A percentile compares a stretch with the other conserved stretches of the same genome.
These are phyloP conservation scores for Bombus turneri DNA, from an alignment of 1,140 invertebrate genomes.

Conservation along the genomic window DNA sequence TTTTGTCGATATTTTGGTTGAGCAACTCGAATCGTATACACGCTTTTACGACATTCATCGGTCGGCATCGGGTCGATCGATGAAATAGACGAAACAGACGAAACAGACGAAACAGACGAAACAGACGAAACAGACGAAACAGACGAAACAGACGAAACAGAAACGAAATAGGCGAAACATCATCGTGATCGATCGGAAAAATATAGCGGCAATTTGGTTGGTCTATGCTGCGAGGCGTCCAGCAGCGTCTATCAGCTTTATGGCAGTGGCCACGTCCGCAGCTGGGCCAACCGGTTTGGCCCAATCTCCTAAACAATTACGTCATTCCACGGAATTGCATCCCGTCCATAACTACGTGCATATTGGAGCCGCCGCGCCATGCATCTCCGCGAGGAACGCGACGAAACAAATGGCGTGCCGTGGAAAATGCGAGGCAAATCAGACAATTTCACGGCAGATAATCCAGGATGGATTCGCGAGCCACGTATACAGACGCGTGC, in stretches of 20 bases:
- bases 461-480: slow-evolving; percentile 71
- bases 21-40: no score
- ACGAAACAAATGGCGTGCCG: slow-evolving; percentile 64
- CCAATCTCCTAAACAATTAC: slow-evolving; percentile 45
- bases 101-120: no score
- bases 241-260: slow-evolving; percentile 5
- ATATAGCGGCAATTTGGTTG: neutral
- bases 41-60: no score
- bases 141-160: neutral
- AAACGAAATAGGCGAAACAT: neutral
- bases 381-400: slow-evolving; percentile 30
- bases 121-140: neutral
- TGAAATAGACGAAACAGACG: no score
- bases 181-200: neutral
- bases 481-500: slow-evolving; percentile 20
- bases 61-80: no score
- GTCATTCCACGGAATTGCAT: slow-evolving; percentile 38
- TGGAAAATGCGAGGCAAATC: slow-evolving; percentile 77
- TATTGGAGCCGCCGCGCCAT: slow-evolving; percentile 7
- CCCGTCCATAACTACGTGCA: slow-evolving; percentile 28
- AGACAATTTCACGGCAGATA: slow-evolving; percentile 79
- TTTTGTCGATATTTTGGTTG: no score
- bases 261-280: slow-evolving; percentile 1
- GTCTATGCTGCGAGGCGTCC: no score
- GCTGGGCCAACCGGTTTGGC: slow-evolving; percentile 21